These are phyloP conservation scores for Acanthurus tractus DNA, from an alignment of 2,797 vertebrate species.

Conservation along the genomic window DNA sequence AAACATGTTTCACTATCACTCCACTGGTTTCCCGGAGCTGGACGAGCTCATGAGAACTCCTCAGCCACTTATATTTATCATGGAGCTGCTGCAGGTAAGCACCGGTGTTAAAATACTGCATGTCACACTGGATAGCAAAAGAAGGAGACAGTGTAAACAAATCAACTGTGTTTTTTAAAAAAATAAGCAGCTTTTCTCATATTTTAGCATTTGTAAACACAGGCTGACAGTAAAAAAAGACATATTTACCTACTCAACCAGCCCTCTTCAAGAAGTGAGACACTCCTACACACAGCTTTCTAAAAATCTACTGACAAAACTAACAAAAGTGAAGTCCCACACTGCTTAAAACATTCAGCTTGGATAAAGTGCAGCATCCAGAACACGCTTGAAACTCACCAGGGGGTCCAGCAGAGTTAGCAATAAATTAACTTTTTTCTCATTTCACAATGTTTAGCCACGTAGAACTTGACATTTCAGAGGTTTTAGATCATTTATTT, in stretches of 20 bases:
- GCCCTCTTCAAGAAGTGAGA: constrained; percentile 1
- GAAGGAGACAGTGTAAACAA: background rate
- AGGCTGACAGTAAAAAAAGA: constrained; percentile 11
- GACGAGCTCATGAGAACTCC: constrained; percentile 90
- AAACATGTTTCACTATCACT: constrained; percentile 92
- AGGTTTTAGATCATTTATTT: constrained; percentile 4
- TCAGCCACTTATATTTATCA: constrained; percentile 92
- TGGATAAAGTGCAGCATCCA: constrained; percentile 46
- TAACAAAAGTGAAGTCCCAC: constrained; percentile 52
- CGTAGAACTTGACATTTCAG: constrained; percentile 1
- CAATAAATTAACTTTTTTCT: constrained; percentile 33
- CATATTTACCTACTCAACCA: constrained; percentile 30
- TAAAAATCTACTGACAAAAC: constrained; percentile 29
- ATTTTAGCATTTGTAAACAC: constrained; percentile 34
- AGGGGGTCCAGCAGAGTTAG: constrained; percentile 42
- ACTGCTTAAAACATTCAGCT: constrained; percentile 45
- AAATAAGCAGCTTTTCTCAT: constrained; percentile 5
- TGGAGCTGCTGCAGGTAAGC: constrained; percentile 90
- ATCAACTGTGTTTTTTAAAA: constrained; percentile 9
- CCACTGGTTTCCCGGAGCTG: constrained; percentile 89
- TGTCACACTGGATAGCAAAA: background rate
- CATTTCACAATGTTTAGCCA: background rate
- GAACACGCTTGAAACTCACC: constrained; percentile 39
- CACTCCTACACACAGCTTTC: constrained; percentile 14
- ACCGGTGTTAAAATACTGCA: background rate